Percentiles rank a stretch among this genome's conserved stretches.
Conservation (phyloP, 2,888 invertebrate species). For the Lasioglossum villosulum region DNA sequence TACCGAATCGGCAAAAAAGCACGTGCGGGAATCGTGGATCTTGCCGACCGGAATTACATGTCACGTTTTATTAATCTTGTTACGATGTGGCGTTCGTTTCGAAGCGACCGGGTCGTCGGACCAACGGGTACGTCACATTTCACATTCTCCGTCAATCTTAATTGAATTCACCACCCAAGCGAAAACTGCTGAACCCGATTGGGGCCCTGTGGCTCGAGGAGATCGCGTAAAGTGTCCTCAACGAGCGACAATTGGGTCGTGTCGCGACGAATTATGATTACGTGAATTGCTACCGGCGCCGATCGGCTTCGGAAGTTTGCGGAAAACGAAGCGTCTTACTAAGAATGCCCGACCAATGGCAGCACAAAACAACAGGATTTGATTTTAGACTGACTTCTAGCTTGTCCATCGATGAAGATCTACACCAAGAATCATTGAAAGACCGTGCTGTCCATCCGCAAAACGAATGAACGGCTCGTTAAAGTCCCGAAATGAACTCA, state of each 20-base stretch:
- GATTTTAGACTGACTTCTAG: neutral
- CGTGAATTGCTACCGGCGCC: conserved; percentile 41
- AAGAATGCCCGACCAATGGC: too few species aligned
- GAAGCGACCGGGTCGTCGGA: conserved; percentile 61
- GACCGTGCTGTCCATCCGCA: neutral
- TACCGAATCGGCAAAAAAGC: conserved; percentile 25
- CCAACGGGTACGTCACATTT: conserved; percentile 65
- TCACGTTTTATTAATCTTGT: conserved; percentile 70
- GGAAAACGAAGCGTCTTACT: neutral
- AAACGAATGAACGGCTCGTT: neutral
- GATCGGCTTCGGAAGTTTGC: neutral
- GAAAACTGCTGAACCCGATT: conserved; percentile 62
- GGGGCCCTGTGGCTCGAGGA: conserved; percentile 35
- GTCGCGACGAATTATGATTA: conserved; percentile 62
- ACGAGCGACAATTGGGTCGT: conserved; percentile 66
- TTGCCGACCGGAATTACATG: conserved; percentile 65
- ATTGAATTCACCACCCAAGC: conserved; percentile 69
- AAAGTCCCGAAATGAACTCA: neutral
- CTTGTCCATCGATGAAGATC: neutral
- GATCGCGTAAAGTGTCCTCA: conserved; percentile 63
- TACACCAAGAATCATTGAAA: neutral
- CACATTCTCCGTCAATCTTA: conserved; percentile 71
- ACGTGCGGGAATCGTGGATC: conserved; percentile 19
- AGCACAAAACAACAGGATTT: neutral
- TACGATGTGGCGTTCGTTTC: conserved; percentile 57